These are phyloP conservation scores for Tethea ocularis DNA, from an alignment of 2,888 invertebrate genomes.

Conservation along the genomic window DNA sequence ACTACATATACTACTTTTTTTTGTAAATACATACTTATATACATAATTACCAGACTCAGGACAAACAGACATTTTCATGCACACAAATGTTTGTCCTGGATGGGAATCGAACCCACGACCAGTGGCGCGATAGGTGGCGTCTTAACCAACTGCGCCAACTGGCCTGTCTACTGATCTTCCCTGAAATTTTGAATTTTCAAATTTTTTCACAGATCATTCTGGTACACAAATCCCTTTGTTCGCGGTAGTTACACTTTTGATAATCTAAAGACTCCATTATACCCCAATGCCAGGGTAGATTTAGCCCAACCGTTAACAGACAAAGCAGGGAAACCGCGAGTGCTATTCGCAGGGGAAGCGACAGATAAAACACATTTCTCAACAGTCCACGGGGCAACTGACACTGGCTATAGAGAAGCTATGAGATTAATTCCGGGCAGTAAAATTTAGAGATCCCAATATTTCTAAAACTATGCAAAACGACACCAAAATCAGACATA, in stretches of 20 bases:
- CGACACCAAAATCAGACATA: no score
- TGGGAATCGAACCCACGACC: no score
- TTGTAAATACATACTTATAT: no score
- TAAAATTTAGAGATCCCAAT: neutral
- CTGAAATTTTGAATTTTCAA: no score
- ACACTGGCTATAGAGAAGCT: slow-evolving; percentile 87
- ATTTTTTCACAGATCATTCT: slow-evolving; percentile 82
- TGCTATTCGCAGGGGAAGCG: slow-evolving; percentile 86
- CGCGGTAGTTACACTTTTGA: slow-evolving; percentile 89
- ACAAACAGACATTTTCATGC: no score
- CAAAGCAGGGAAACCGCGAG: slow-evolving; percentile 62
- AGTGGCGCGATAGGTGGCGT: no score
- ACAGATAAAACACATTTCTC: slow-evolving; percentile 83
- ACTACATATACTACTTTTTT: no score
- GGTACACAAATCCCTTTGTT: slow-evolving; percentile 88
- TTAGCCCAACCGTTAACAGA: slow-evolving; percentile 84
- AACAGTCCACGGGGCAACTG: slow-evolving; percentile 89
- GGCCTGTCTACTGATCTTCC: no score
- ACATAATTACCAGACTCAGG: no score
- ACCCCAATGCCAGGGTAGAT: slow-evolving; percentile 76
- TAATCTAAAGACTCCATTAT: slow-evolving; percentile 75
- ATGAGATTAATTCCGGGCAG: slow-evolving; percentile 29
- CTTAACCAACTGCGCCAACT: no score
- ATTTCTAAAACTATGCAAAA: neutral
- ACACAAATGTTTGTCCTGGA: no score